These are phyloP conservation scores for Anabacerthia variegaticeps DNA, from an alignment of 2,797 vertebrate genomes.

Conservation along the genomic window DNA sequence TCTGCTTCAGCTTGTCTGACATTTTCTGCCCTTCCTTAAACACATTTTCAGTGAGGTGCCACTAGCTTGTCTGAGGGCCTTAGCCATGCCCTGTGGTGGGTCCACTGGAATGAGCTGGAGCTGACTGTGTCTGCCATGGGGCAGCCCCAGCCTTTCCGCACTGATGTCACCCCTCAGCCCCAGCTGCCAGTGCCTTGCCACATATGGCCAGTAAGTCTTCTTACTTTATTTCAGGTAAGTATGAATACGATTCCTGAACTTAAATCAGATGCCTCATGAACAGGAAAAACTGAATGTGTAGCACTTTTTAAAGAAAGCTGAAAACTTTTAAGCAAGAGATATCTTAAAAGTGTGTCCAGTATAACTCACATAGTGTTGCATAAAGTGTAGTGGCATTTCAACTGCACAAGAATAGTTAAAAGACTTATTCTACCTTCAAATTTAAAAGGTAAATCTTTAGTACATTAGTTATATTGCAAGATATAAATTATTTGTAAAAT, in stretches of 20 bases:
- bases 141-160: neutral
- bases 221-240: neutral
- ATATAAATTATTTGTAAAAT: neutral
- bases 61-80: neutral
- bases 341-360: neutral
- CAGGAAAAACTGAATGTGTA: neutral
- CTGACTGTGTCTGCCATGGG: accelerated
- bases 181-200: neutral
- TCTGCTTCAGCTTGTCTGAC: neutral
- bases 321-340: neutral
- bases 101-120: neutral
- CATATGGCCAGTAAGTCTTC: neutral
- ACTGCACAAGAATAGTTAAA: neutral
- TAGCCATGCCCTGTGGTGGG: accelerated
- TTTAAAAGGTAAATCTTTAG: neutral
- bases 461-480: neutral
- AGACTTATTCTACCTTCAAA: neutral
- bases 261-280: neutral
- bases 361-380: accelerated
- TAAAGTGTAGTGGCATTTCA: neutral
- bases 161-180: accelerated
- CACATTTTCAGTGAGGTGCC: neutral
- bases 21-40: neutral
- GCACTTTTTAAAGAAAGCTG: neutral
- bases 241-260: neutral